Evolutionary conservation across 2,888 invertebrate genomes (phyloP), one percentile per base, ranked within the genome.

Genomic region (Protonemura montana): DNA sequence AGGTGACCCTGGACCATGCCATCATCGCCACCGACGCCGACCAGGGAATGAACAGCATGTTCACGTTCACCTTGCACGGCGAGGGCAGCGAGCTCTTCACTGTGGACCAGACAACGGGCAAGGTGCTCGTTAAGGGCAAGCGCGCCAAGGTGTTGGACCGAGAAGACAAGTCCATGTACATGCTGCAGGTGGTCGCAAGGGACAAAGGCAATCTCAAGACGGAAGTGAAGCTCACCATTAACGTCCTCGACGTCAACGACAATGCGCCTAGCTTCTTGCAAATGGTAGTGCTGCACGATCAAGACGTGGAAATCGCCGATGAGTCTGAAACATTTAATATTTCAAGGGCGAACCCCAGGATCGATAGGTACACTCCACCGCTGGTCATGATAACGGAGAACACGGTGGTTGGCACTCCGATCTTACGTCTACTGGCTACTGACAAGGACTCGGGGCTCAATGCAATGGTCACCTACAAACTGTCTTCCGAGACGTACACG

Each of bases 191-290:
- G 77, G 93, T 96, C 0, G 97, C 97, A 2, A 94, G 94, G 89
- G 97, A 97, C 89, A 94, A 93, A 88, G 90, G 92, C 91, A 96
- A 96, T 80, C 91, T 97, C 16, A 94, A 94, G 83, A 95, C 95
- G 0, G 95, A 95, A 90, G 95, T 95, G 0, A 94, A 94, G 89
- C 90, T 98, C 10, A 94, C 93, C 0, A 94, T 98, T 81, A 92
- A 92, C 0, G 91, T 97, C 29, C 93, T 94, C 3, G 98, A 98
- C 90, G 95, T 95, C 89, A 98, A 98, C 89, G 97, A 97, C 90
- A 97, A 97, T 90, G 90, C 94, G 21, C 97, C 97, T 0, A 92
- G 92, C 85, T 96, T 96, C 89, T 93, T 93, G 86, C 94, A 95
- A 89, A 94, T 97, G 89, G 92, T 94, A 0, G 94, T 97, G 76